These are phyloP conservation scores for Melanotaenia trifasciata DNA, from an alignment of 2,797 vertebrate species.

Conservation along the genomic window DNA sequence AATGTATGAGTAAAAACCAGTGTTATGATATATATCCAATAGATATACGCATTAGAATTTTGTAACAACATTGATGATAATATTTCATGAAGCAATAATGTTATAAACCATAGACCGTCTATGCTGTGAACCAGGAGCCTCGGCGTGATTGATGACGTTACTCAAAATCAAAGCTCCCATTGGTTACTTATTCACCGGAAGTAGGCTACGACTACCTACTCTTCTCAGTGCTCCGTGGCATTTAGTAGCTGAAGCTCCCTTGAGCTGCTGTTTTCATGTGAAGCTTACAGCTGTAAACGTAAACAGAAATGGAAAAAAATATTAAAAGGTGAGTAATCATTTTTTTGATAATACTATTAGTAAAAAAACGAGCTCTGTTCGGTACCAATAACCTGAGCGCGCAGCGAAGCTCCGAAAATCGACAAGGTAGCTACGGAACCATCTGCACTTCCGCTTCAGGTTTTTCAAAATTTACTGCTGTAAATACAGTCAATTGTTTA, in stretches of 20 bases:
- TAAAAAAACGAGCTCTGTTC: background rate
- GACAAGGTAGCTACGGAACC: constrained; percentile 33
- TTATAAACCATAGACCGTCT: background rate
- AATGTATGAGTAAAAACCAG: background rate
- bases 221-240: constrained; percentile 79
- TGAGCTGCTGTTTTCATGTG: background rate
- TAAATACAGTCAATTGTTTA: background rate
- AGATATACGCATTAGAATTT: background rate
- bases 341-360: background rate
- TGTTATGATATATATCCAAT: background rate
- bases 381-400: constrained; percentile 24
- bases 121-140: constrained; percentile 33
- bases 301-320: constrained; percentile 15
- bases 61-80: background rate
- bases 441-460: constrained; percentile 15
- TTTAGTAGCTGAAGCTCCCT: constrained; percentile 32
- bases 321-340: constrained; percentile 49
- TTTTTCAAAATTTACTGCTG: constrained; percentile 51
- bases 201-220: constrained; percentile 48
- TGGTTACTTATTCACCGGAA: constrained; percentile 71
- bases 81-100: background rate
- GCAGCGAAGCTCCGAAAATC: background rate
- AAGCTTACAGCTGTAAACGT: background rate
- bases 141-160: constrained; percentile 65
- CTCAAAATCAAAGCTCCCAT: constrained; percentile 41